These are phyloP conservation scores for Dendrolimus kikuchii DNA, from an alignment of 1,140 invertebrate genomes.

Conservation along the genomic window DNA sequence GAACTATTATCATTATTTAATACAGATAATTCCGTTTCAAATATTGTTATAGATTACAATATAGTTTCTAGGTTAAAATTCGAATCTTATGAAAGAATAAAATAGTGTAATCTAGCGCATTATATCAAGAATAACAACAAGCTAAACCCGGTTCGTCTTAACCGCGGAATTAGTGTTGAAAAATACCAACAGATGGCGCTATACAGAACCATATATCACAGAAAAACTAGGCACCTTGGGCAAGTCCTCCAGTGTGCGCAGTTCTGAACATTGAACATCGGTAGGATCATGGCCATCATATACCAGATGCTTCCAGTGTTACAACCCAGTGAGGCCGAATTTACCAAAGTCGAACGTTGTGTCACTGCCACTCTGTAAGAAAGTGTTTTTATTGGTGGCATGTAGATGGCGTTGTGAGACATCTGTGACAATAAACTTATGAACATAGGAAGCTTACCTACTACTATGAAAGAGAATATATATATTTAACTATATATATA, in stretches of 20 bases:
- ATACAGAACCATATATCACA: background rate
- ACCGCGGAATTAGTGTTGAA: background rate
- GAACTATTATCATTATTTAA: too few relatives aligned
- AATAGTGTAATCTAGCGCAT: constrained; percentile 5
- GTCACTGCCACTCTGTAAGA: constrained; percentile 12
- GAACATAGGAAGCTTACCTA: background rate
- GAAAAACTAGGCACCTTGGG: constrained; percentile 25
- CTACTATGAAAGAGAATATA: background rate
- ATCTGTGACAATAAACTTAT: background rate
- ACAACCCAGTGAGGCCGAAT: background rate
- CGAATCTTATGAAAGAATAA: background rate
- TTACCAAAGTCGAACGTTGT: constrained; percentile 24
- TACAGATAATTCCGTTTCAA: too few relatives aligned
- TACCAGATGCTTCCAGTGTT: constrained; percentile 25
- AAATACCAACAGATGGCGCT: constrained; percentile 6
- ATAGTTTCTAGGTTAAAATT: background rate
- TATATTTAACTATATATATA: too few relatives aligned
- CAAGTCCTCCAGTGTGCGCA: constrained; percentile 26
- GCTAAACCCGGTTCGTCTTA: background rate
- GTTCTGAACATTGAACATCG: constrained; percentile 26
- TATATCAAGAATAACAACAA: too few relatives aligned
- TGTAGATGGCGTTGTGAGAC: background rate
- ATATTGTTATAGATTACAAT: too few relatives aligned
- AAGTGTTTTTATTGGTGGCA: background rate
- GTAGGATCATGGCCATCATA: constrained; percentile 31